A percentile compares a stretch with the other conserved stretches of the same genome.
phyloP scores from a whole-genome alignment of 2,888 invertebrate genomes.

The Troides aeacus region DNA sequence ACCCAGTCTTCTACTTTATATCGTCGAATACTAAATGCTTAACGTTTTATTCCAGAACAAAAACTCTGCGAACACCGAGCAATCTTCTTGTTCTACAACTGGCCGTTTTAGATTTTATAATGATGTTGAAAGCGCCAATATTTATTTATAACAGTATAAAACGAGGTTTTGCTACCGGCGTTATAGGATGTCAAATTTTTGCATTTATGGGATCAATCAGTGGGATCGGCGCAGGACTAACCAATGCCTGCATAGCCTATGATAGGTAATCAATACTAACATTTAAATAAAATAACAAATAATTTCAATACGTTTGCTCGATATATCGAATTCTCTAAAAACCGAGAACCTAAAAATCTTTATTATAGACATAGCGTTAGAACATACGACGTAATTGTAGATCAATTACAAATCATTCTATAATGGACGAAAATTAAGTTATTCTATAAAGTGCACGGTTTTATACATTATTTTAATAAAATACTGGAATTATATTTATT shows the following conservation, averaged over 20 bases:
- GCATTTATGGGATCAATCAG: conserved; percentile 87
- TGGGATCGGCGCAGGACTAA: conserved; percentile 89
- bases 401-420: background rate
- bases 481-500: background rate
- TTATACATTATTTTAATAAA: background rate
- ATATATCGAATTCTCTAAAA: background rate
- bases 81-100: conserved; percentile 91
- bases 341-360: background rate
- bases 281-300: background rate
- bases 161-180: conserved; percentile 87
- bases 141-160: conserved; percentile 92
- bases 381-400: background rate
- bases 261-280: conserved; percentile 78
- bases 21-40: background rate
- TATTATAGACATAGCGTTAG: background rate
- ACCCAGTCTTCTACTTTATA: too few species aligned
- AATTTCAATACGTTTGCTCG: background rate
- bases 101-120: conserved; percentile 90
- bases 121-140: conserved; percentile 92
- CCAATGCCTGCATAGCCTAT: conserved; percentile 92
- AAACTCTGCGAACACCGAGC: conserved; percentile 87
- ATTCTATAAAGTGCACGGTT: background rate
- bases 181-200: conserved; percentile 88
- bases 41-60: conserved; percentile 76
- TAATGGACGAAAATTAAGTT: background rate